Percentiles rank a stretch among this genome's conserved stretches.
Evolutionary conservation across 2,888 invertebrate genomes (phyloP).

Genomic region (Seira sanloemensis): DNA sequence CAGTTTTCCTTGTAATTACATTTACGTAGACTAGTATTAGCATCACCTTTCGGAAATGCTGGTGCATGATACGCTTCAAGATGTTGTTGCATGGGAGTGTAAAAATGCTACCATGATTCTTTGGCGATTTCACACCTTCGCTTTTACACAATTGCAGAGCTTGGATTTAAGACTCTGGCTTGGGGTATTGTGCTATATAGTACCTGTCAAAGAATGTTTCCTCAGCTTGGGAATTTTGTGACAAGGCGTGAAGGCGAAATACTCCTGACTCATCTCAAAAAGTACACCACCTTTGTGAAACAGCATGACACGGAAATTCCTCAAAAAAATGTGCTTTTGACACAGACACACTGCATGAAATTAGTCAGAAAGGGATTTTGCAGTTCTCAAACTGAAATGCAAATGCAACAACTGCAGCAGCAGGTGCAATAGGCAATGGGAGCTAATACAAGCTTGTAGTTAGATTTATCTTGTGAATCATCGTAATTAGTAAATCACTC

Average conservation of each 20-base stretch:
- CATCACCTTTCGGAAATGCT: neutral
- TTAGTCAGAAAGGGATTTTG: no score
- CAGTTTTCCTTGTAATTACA: neutral
- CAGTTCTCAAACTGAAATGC: no score
- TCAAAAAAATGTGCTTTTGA: no score
- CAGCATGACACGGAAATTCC: neutral
- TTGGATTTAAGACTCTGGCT: neutral
- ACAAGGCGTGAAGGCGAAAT: neutral
- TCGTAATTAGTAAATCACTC: neutral
- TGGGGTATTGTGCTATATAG: no score
- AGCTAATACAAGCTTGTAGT: neutral
- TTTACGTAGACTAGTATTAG: no score
- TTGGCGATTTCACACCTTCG: slow-evolving; percentile 1
- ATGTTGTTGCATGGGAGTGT: neutral
- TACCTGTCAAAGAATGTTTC: neutral
- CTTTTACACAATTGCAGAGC: neutral
- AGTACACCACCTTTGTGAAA: neutral
- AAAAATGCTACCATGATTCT: neutral
- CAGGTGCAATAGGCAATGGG: no score
- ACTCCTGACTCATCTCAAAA: neutral
- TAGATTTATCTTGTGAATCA: neutral
- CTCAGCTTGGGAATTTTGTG: neutral
- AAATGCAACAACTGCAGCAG: no score
- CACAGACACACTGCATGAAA: no score
- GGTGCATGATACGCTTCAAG: neutral